Evolutionary conservation across 2,797 vertebrate species (phyloP).

Genomic region (Phoeniculus purpureus): DNA sequence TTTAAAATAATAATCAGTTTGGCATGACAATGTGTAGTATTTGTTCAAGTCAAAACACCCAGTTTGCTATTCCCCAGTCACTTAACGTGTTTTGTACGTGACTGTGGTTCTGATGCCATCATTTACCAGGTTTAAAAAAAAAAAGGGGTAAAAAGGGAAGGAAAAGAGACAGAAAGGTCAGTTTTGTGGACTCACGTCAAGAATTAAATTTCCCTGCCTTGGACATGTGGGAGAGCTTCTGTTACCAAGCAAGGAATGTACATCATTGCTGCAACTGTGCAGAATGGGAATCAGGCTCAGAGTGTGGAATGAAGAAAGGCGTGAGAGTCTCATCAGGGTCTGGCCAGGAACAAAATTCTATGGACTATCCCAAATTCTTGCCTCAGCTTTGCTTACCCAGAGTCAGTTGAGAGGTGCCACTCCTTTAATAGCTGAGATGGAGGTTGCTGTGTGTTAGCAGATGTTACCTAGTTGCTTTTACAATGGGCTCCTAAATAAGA

Average conservation of each 20-base stretch:
- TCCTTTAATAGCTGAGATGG: neutral
- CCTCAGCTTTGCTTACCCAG: neutral
- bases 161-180: neutral
- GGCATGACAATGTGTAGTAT: conserved; percentile 44
- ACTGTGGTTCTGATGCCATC: neutral
- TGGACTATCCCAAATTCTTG: neutral
- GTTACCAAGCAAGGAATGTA: neutral
- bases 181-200: neutral
- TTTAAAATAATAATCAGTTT: conserved; percentile 49
- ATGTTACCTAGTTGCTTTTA: neutral
- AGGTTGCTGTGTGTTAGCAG: neutral
- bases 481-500: neutral
- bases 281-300: neutral
- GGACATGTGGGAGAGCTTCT: conserved; percentile 14
- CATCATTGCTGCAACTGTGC: neutral
- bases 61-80: conserved; percentile 21
- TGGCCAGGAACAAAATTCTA: neutral
- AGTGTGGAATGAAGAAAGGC: neutral
- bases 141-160: neutral
- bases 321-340: neutral
- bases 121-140: neutral
- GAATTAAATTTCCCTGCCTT: conserved; percentile 2
- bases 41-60: conserved; percentile 24
- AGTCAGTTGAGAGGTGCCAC: neutral
- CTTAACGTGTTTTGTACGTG: neutral